Conservation (phyloP, 2,113 vertebrate genomes). For the Pteruthius melanotis region DNA sequence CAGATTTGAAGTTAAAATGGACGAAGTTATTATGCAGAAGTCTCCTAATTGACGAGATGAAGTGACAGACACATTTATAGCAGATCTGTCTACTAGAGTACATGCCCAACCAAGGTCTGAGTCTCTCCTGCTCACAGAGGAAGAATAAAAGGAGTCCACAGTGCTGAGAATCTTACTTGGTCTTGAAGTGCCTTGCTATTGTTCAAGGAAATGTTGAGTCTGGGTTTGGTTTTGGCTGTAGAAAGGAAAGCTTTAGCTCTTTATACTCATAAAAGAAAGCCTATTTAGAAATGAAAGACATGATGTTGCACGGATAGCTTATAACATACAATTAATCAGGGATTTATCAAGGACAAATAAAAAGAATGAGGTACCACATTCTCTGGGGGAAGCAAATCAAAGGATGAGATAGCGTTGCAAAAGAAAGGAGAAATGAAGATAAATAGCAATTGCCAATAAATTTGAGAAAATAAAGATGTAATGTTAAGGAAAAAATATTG, state of each 20-base stretch:
- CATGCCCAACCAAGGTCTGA: background rate
- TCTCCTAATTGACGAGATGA: background rate
- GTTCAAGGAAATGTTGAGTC: background rate
- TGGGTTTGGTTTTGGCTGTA: background rate
- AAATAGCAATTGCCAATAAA: slow-evolving; percentile 29
- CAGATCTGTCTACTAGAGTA: background rate
- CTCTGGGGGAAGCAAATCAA: slow-evolving; percentile 22
- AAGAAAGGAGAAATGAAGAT: slow-evolving; percentile 19
- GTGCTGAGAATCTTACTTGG: background rate
- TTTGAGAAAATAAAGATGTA: slow-evolving; percentile 39
- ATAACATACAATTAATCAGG: slow-evolving; percentile 20
- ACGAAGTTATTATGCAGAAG: background rate
- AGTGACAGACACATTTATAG: background rate
- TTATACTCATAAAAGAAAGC: background rate
- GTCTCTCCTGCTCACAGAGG: background rate
- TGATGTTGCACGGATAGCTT: background rate
- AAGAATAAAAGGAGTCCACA: background rate
- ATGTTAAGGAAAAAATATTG: slow-evolving; percentile 5
- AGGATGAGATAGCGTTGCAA: background rate
- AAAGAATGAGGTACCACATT: background rate
- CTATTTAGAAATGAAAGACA: background rate
- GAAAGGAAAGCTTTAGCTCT: background rate
- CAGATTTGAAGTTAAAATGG: background rate
- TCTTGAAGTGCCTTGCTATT: background rate
- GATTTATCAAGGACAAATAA: slow-evolving; percentile 23